Conservation (phyloP, 1,140 invertebrate genomes). For the Pentalonia nigronervosa region DNA sequence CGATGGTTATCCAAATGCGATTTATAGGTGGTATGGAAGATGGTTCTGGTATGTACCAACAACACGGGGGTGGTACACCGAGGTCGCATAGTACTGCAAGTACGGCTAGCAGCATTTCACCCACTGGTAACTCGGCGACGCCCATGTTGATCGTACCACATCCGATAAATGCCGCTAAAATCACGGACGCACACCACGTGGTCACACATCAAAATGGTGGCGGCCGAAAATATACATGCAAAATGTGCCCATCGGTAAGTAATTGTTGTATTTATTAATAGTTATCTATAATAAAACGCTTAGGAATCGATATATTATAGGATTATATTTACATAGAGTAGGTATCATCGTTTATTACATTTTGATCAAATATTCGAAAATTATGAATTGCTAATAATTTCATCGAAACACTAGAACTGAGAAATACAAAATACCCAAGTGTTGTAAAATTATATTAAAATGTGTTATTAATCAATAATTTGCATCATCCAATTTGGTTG, state of each 20-base stretch:
- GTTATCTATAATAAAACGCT: background rate
- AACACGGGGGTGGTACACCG: slow-evolving; percentile 53
- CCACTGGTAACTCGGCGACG: slow-evolving; percentile 63
- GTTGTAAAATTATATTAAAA: background rate
- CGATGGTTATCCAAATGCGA: background rate
- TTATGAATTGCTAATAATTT: background rate
- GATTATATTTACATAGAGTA: background rate
- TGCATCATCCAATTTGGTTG: background rate
- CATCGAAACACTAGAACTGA: background rate
- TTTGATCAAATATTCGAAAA: background rate
- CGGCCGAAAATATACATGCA: slow-evolving; percentile 91
- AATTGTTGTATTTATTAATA: background rate
- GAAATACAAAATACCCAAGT: background rate
- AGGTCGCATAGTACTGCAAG: slow-evolving; percentile 61
- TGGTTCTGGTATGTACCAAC: slow-evolving; percentile 54
- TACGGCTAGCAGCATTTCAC: slow-evolving; percentile 61
- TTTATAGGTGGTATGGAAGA: slow-evolving; percentile 60
- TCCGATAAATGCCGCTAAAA: slow-evolving; percentile 79
- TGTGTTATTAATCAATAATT: background rate
- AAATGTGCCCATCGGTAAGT: slow-evolving; percentile 97
- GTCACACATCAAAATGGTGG: slow-evolving; percentile 66
- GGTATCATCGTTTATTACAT: background rate
- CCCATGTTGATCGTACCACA: slow-evolving; percentile 87
- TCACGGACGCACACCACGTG: slow-evolving; percentile 68
- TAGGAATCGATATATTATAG: background rate